Evolutionary conservation across 1,140 invertebrate genomes (phyloP).

Genomic region (Neotoxoptera formosana): DNA sequence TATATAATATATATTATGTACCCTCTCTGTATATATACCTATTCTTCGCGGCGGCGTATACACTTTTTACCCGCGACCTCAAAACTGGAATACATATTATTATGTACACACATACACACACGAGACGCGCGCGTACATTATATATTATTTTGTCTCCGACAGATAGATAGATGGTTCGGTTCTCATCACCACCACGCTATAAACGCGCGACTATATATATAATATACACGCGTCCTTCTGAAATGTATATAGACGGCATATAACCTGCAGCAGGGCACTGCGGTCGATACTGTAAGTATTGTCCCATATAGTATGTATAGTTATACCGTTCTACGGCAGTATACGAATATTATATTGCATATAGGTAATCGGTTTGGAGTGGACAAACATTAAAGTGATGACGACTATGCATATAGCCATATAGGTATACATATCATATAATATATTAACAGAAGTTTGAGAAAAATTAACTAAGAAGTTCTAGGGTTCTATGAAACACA

Average conservation of each 20-base stretch:
- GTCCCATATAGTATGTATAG: too few species aligned
- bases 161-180: background rate
- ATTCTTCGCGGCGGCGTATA: background rate
- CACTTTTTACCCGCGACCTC: constrained; percentile 23
- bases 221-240: background rate
- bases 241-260: background rate
- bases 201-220: background rate
- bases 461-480: background rate
- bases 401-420: too few species aligned
- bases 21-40: background rate
- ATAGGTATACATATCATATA: too few species aligned
- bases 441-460: background rate
- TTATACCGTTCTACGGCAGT: background rate
- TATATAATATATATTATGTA: background rate
- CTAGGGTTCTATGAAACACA: too few species aligned
- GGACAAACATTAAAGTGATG: background rate
- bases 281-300: background rate
- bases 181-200: background rate
- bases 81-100: constrained; percentile 21
- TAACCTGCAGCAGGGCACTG: background rate
- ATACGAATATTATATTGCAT: background rate
- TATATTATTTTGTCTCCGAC: constrained; percentile 27
- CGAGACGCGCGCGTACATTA: background rate
- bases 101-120: background rate
- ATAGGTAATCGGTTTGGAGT: background rate